Evolutionary conservation across 2,797 vertebrate genomes (phyloP).

Genomic region (Periparus ater): DNA sequence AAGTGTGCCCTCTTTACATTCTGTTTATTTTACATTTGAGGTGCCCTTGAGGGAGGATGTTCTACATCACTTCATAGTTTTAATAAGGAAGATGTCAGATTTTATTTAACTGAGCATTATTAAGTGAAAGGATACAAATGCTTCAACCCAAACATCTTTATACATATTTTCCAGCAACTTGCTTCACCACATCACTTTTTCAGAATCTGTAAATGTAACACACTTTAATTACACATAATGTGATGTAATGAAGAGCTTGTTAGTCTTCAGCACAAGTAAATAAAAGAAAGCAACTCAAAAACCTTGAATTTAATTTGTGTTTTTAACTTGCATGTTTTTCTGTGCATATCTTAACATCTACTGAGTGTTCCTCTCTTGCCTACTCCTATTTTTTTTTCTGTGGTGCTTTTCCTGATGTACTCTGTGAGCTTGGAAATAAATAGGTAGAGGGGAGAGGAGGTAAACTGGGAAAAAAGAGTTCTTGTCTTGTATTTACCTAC

Average conservation of each 20-base stretch:
- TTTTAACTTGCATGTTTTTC: constrained; percentile 12
- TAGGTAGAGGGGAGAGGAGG: not conserved
- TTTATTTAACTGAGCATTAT: constrained; percentile 10
- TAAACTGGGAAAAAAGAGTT: not conserved
- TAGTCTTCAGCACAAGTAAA: constrained; percentile 16
- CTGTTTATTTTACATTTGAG: constrained; percentile 27
- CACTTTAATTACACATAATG: constrained; percentile 1
- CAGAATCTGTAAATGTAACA: not conserved
- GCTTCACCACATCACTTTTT: constrained; percentile 13
- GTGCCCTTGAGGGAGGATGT: not conserved
- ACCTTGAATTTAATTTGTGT: not conserved
- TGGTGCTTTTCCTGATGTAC: not conserved
- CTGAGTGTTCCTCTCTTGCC: not conserved
- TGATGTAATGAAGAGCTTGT: constrained; percentile 32
- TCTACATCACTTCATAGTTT: not conserved
- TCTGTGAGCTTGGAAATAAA: not conserved
- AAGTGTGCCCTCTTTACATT: constrained; percentile 7
- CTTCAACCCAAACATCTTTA: not conserved
- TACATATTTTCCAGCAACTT: constrained; percentile 23
- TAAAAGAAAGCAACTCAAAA: constrained; percentile 6
- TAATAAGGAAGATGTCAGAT: constrained; percentile 1
- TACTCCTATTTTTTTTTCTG: not conserved
- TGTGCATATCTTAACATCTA: constrained; percentile 17
- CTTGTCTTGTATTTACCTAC: not conserved
- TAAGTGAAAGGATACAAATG: not conserved